Evolutionary conservation across 1,140 invertebrate species (phyloP).

Genomic region (Carposina sasakii): DNA sequence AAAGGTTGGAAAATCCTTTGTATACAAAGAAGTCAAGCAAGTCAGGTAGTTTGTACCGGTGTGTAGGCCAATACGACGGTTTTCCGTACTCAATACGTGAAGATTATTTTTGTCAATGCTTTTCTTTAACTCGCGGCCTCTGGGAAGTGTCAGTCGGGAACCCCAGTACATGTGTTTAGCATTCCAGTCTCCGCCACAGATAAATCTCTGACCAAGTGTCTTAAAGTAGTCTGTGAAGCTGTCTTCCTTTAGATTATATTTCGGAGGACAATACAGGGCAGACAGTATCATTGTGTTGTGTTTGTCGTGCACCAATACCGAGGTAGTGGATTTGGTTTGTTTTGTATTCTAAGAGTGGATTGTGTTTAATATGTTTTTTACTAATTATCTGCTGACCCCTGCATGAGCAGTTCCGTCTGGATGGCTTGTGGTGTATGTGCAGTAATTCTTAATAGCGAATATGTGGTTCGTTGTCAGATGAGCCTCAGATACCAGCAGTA

Average conservation of each 20-base stretch:
- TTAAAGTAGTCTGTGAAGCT: background rate
- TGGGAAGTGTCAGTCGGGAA: background rate
- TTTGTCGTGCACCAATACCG: background rate
- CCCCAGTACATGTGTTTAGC: conserved; percentile 3
- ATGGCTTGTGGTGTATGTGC: background rate
- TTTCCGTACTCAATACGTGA: conserved; percentile 18
- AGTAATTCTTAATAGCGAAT: background rate
- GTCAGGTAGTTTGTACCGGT: background rate
- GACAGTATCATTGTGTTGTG: background rate
- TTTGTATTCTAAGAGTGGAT: conserved; percentile 1
- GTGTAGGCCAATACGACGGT: conserved; percentile 15
- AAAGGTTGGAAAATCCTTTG: conserved; percentile 14
- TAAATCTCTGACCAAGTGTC: background rate
- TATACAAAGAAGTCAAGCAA: conserved; percentile 22
- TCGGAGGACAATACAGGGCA: background rate
- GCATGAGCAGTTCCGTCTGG: background rate
- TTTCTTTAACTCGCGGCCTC: conserved; percentile 8
- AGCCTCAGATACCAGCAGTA: background rate
- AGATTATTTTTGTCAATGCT: conserved; percentile 24
- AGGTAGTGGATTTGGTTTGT: background rate
- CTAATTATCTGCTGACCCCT: too few relatives aligned
- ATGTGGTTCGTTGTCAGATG: background rate
- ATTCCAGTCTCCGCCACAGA: background rate
- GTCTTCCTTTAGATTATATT: background rate
- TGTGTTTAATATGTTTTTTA: conserved; percentile 21